Base-by-base conservation (phyloP, 2,888 invertebrate species). In the Leptopterna dolabrata region DNA sequence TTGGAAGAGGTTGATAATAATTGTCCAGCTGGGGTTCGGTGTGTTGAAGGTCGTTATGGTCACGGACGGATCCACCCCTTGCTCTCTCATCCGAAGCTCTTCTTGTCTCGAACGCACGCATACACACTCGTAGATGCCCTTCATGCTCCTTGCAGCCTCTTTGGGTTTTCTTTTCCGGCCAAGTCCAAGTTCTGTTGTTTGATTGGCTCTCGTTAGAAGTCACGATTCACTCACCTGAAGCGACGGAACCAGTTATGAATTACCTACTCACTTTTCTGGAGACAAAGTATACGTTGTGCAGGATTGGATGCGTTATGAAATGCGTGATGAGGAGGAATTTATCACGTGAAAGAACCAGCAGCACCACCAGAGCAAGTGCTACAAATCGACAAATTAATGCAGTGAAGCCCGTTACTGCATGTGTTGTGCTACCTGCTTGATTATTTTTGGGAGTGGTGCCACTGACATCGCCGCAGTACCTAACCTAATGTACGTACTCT, bases 1-100 rank as follows among this genome's bases (percentile, higher is more conserved):
- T 78, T 45, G 45, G 47, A 78, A 78, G 63, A 63, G 45, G 78
- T 78, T 78, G 41, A 78, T 78, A 78, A 78, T 78, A 78, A 78
- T 78, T 78, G 78, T 78, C 78, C 78, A 78, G 78, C 45, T 45
- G 78, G 63, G 78, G 36, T 78, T 78, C 78, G 45, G 41, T 16
- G 76, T 78, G 78, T 78, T 78, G 78, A 78, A 78, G 78, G 78
- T 45, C 78, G 78, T 78, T 78, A 78, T 78, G 78, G 78, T 78
- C 78, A 78, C 78, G 78, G 73, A 78, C 24, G 78, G 27, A 78
- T 43, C 78, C 27, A 41, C 78, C 78, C 63, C 63, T 63, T 19
- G 63, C 63, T 63, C 63, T 6, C 63, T 63, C 63, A 63, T 24
- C 63, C n/a, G 51, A 51, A 16, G 51, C 51, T 11, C 51, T 63